These are phyloP conservation scores for Trematomus bernacchii DNA, from an alignment of 2,797 vertebrate species.

Conservation along the genomic window DNA sequence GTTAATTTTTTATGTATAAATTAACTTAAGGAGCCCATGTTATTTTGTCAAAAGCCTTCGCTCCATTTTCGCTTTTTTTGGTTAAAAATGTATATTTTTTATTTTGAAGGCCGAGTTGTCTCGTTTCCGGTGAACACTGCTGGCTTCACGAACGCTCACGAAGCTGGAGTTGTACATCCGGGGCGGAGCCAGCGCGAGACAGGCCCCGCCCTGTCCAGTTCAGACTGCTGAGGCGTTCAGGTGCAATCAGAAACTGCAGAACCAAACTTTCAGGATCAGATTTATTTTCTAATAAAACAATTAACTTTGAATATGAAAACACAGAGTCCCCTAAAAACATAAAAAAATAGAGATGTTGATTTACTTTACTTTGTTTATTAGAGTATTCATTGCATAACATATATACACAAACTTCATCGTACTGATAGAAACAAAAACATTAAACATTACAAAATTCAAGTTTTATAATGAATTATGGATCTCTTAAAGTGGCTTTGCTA, in stretches of 20 bases:
- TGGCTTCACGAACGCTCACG: constrained; percentile 21
- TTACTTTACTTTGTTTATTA: background rate
- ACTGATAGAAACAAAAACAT: constrained; percentile 10
- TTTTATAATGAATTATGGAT: background rate
- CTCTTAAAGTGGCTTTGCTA: background rate
- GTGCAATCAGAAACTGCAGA: background rate
- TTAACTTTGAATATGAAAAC: background rate
- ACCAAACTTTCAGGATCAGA: background rate
- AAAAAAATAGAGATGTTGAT: background rate
- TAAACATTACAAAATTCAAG: background rate
- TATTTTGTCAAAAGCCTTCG: too few relatives aligned
- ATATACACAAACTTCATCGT: background rate
- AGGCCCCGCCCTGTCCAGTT: constrained; percentile 39
- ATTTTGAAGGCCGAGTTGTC: background rate
- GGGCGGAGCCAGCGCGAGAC: constrained; percentile 16
- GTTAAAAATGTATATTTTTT: background rate
- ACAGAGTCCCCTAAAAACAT: background rate
- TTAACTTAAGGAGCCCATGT: too few relatives aligned
- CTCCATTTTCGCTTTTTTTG: too few relatives aligned
- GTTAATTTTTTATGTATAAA: too few relatives aligned
- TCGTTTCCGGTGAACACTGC: background rate
- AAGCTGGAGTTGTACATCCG: background rate
- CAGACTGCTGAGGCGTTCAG: constrained; percentile 8
- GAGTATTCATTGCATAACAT: constrained; percentile 7
- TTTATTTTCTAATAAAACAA: constrained; percentile 9